These are phyloP conservation scores for Scaptomyza montana DNA, from an alignment of 1,140 invertebrate genomes.

Conservation along the genomic window DNA sequence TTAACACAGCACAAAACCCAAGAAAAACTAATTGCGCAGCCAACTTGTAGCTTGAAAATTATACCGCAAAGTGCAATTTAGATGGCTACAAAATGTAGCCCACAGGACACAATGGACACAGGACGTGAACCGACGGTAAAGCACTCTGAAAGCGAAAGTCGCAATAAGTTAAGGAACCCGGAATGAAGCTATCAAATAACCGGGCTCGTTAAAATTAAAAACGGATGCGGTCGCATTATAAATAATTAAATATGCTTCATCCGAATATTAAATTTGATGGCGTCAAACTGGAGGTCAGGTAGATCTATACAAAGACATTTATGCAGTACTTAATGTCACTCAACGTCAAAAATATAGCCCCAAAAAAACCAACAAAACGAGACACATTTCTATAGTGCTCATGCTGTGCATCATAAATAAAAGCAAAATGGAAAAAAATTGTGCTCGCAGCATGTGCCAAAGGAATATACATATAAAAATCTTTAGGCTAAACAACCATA, in stretches of 20 bases:
- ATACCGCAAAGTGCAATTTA: constrained; percentile 77
- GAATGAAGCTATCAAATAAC: constrained; percentile 31
- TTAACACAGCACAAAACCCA: constrained; percentile 62
- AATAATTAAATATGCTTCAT: constrained; percentile 72
- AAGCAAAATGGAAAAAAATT: constrained; percentile 23
- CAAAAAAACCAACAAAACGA: not conserved
- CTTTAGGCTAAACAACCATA: constrained; percentile 69
- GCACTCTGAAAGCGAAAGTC: constrained; percentile 38
- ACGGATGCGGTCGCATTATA: constrained; percentile 50
- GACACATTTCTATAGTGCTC: constrained; percentile 43
- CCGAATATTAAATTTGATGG: constrained; percentile 59
- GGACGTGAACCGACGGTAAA: too few species aligned
- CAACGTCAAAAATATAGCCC: not conserved
- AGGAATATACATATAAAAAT: constrained; percentile 54
- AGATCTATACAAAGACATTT: constrained; percentile 5
- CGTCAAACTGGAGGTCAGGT: constrained; percentile 8
- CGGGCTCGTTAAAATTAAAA: constrained; percentile 61
- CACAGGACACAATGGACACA: constrained; percentile 26
- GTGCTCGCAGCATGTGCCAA: constrained; percentile 55
- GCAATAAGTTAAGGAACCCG: constrained; percentile 34
- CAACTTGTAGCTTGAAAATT: constrained; percentile 63
- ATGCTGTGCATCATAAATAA: constrained; percentile 59
- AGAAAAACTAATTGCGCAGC: constrained; percentile 71
- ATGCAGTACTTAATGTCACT: not conserved
- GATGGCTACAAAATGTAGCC: constrained; percentile 21